phyloP scores from a whole-genome alignment of 2,888 invertebrate genomes.

The Drosophila heteroneura region DNA sequence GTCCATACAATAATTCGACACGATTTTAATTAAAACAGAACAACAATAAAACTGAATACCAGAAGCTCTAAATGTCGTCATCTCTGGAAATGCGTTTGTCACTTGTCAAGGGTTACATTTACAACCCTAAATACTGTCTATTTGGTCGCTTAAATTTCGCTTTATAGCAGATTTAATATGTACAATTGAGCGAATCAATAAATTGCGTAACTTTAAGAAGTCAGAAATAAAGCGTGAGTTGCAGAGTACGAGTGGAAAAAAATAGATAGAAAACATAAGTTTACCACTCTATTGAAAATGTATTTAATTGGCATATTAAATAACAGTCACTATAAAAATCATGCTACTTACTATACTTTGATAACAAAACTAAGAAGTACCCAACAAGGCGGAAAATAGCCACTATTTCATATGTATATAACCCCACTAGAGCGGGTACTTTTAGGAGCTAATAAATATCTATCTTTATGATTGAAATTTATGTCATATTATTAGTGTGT shows the following conservation, averaged over 20 bases:
- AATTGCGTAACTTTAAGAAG: background rate
- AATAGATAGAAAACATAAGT: background rate
- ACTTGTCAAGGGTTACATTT: slow-evolving; percentile 4
- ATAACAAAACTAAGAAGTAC: background rate
- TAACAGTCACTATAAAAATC: background rate
- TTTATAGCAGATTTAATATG: background rate
- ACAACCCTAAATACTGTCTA: slow-evolving; percentile 7
- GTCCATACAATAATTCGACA: slow-evolving; percentile 20
- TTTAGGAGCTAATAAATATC: slow-evolving; percentile 15
- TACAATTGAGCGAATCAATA: background rate
- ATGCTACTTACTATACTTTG: background rate
- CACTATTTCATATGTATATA: background rate
- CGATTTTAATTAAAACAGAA: slow-evolving; percentile 36
- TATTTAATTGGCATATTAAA: background rate
- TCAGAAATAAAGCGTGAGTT: background rate
- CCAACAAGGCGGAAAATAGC: background rate
- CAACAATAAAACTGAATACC: slow-evolving; percentile 6
- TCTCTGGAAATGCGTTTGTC: slow-evolving; percentile 13
- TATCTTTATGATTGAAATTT: slow-evolving; percentile 35
- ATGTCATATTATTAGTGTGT: slow-evolving; percentile 15
- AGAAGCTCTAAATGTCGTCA: slow-evolving; percentile 12
- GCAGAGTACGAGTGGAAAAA: background rate
- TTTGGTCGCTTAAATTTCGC: slow-evolving; percentile 1
- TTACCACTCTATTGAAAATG: background rate
- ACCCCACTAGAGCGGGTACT: slow-evolving; percentile 2